Evolutionary conservation across 2,797 vertebrate species (phyloP), one percentile per base, ranked within the genome.

Genomic region (Hapalemur alaotrensis): DNA sequence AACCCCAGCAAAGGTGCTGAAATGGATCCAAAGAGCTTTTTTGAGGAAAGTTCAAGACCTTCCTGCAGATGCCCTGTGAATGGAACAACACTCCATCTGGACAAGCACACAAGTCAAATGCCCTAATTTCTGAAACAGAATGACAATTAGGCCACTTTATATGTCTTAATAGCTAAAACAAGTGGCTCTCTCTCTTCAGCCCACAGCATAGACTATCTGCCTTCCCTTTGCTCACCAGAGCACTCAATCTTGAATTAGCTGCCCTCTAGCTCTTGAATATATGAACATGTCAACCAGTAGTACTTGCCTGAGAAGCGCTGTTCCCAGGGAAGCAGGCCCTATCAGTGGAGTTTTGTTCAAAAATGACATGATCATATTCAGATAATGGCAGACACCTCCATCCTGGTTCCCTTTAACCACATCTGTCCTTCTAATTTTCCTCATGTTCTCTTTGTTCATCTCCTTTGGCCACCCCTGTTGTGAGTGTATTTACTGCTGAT

Each of bases 71-170:
- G 46, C 50, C 4, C 41, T 72, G 18, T 73, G 7, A 81, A 54
- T 73, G 13, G 28, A 35, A 63, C 81, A 73, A 41, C 54, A 82
- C 8, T 89, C 50, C 43, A 35, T 95, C 50, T 89, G n/a, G n/a
- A 92, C 7, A 78, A 46, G 11, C 46, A 73, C 38, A 80, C 7
- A 90, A 94, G 28, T 97, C 65, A 76, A 90, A 85, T 1, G 52
- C 50, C 52, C 95, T 87, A 75, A 93, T 95, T 96, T 96, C 76
- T 92, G 3, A 94, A 96, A 94, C 41, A 76, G n/a, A 84, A 83
- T 91, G 73, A 85, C 75, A 85, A 5, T 17, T 89, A 76, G 38
- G 59, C 75, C 22, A 52, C 20, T 93, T 83, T 76, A 2, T 70
- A 54, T 93, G 50, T 92, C 25, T 79, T 81, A 72, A 88, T 75